Base-by-base conservation (phyloP, 2,113 vertebrate genomes). In the Hypocryptadius cinnamomeus region DNA sequence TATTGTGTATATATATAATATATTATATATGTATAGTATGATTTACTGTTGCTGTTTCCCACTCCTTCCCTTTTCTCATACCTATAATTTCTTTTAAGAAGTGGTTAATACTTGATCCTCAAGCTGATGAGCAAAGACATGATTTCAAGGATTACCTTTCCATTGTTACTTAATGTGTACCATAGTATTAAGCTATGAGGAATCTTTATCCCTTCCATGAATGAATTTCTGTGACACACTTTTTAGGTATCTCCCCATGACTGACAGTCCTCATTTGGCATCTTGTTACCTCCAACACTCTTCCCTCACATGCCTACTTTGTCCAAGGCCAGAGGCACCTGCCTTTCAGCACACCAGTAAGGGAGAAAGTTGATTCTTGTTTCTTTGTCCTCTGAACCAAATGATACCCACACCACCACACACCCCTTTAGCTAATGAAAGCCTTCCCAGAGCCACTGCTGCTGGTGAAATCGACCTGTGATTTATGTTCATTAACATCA, bases 401-500 rank as follows among this genome's bases (percentile, higher is more conserved):
- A 70, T 18, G 7, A 73, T 47, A 47, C 10, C 73, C 72, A 71
- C 60, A 68, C 5, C 60, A 74, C 33, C 57, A 42, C 45, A 70
- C 27, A 79, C 22, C 2, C 24, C 35, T 79, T 87, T n/a, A 53
- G n/a, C 53, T 89, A 78, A 85, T 3, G 4, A 74, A 89, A 81
- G 10, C 74, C 22, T 73, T 87, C 33, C 28, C 22, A 60, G 56
- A 77, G 24, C 20, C 44, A 45, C 60, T 66, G 10, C 10, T 18
- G 51, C n/a, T 66, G 60, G 51, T 37, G 68, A 94, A 91, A 91
- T 85, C 1, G 1, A 40, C 60, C 33, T 76, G 35, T 87, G 89
- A 94, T 92, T 91, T 94, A 90, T 85, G 45, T 83, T 91, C 64
- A 85, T 95, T 92, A 93, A 94, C 21, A 91, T 88, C 68, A 47